These are phyloP conservation scores for Gallinago solitaria DNA, from an alignment of 2,797 vertebrate genomes.

Conservation along the genomic window DNA sequence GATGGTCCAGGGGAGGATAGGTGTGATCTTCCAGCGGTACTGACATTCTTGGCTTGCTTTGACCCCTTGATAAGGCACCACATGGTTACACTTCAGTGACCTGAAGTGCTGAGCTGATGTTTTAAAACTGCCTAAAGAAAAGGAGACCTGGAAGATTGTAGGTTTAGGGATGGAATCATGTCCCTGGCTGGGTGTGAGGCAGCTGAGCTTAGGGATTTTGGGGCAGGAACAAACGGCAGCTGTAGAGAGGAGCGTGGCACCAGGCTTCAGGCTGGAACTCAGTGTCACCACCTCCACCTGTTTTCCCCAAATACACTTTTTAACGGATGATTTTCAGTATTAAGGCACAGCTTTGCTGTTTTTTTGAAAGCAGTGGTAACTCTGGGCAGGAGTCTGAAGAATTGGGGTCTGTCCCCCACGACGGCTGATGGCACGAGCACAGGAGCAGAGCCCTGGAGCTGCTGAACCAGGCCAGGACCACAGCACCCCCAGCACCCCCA, in stretches of 20 bases:
- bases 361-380: too few relatives aligned
- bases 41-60: background rate
- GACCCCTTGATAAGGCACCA: background rate
- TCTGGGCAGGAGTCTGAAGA: too few relatives aligned
- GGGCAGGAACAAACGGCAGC: background rate
- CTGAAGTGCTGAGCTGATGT: background rate
- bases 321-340: too few relatives aligned
- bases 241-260: background rate
- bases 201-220: background rate
- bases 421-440: too few relatives aligned
- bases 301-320: background rate
- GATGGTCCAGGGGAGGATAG: background rate
- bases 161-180: background rate
- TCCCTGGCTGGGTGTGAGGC: background rate
- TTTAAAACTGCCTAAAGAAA: background rate
- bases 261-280: background rate
- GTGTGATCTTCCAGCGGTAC: background rate
- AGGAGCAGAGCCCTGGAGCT: too few relatives aligned
- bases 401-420: too few relatives aligned
- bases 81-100: background rate
- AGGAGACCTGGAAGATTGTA: background rate
- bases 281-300: rapidly evolving
- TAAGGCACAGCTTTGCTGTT: too few relatives aligned
- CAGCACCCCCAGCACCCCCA: too few relatives aligned
- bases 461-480: too few relatives aligned